A percentile compares a stretch with the other conserved stretches of the same genome.
These are phyloP conservation scores for Halcyon malimbica DNA, from an alignment of 2,113 vertebrate species.

Conservation along the genomic window DNA sequence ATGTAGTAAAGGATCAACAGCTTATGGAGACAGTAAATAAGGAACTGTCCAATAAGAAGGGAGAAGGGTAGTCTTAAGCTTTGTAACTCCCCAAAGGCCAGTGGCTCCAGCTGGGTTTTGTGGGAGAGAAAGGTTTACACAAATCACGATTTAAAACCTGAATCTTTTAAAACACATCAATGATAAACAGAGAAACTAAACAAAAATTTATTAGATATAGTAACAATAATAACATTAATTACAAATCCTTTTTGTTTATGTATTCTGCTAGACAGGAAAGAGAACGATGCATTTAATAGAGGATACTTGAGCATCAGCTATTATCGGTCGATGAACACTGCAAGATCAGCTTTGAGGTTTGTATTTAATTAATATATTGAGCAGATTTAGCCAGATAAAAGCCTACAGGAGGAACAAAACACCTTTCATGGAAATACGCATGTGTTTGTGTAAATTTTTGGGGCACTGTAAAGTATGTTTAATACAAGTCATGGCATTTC, in stretches of 20 bases:
- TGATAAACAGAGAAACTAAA: background rate
- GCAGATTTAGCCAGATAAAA: slow-evolving; percentile 26
- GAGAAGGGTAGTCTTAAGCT: background rate
- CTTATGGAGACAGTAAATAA: background rate
- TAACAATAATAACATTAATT: background rate
- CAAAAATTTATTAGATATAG: background rate
- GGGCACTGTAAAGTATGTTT: background rate
- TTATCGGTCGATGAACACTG: background rate
- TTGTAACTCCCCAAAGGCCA: background rate
- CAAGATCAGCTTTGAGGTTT: slow-evolving; percentile 39
- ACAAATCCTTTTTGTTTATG: background rate
- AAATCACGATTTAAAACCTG: background rate
- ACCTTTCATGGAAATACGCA: background rate
- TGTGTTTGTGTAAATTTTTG: background rate
- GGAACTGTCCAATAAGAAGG: background rate
- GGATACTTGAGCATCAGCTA: slow-evolving; percentile 2
- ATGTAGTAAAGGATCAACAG: background rate
- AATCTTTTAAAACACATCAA: background rate
- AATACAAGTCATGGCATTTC: background rate
- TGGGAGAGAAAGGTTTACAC: background rate
- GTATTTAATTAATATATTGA: slow-evolving; percentile 54
- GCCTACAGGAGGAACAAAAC: slow-evolving; percentile 21
- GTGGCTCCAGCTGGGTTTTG: background rate
- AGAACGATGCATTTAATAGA: background rate
- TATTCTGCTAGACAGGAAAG: background rate